Percentiles rank a stretch among this genome's conserved stretches.
Conservation (phyloP, 2,888 invertebrate species). For the Chirona hameri region DNA sequence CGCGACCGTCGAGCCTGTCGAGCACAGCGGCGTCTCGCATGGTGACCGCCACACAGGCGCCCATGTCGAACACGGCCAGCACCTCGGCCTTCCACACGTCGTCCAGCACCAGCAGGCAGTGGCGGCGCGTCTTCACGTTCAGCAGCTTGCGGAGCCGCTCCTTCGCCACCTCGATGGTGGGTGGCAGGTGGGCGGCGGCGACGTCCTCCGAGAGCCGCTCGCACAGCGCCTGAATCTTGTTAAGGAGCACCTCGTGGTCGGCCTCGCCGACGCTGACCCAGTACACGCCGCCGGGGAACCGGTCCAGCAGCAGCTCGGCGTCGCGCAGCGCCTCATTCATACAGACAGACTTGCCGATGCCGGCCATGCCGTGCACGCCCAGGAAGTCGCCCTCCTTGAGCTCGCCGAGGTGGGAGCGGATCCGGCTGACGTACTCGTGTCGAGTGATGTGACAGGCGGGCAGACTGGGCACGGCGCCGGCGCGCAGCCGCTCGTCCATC, state of each 20-base stretch:
- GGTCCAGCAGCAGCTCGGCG: conserved; percentile 39
- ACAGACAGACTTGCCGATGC: conserved; percentile 67
- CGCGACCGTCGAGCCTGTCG: conserved; percentile 43
- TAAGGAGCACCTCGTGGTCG: conserved; percentile 22
- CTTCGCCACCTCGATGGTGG: conserved; percentile 36
- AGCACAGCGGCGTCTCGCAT: conserved; percentile 58
- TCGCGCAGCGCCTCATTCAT: conserved; percentile 50
- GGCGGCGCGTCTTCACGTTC: conserved; percentile 4
- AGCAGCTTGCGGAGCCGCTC: conserved; percentile 37
- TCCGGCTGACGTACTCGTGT: conserved; percentile 44
- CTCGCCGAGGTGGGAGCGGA: conserved; percentile 51
- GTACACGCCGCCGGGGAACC: conserved; percentile 49
- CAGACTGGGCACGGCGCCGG: conserved; percentile 41
- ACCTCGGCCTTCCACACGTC: conserved; percentile 61
- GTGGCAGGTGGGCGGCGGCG: conserved; percentile 28
- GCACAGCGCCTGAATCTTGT: conserved; percentile 27
- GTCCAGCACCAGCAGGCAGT: conserved; percentile 56
- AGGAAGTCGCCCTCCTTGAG: conserved; percentile 57
- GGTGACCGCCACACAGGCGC: conserved; percentile 65
- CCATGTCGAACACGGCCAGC: conserved; percentile 63
- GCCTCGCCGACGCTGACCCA: conserved; percentile 51
- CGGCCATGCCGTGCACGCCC: conserved; percentile 69
- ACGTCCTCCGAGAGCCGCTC: conserved; percentile 8
- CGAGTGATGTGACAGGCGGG: conserved; percentile 40
- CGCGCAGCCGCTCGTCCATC: conserved; percentile 35